A percentile compares a stretch with the other conserved stretches of the same genome.
These are phyloP conservation scores for Colossoma macropomum DNA, from an alignment of 2,113 vertebrate genomes.

Conservation along the genomic window DNA sequence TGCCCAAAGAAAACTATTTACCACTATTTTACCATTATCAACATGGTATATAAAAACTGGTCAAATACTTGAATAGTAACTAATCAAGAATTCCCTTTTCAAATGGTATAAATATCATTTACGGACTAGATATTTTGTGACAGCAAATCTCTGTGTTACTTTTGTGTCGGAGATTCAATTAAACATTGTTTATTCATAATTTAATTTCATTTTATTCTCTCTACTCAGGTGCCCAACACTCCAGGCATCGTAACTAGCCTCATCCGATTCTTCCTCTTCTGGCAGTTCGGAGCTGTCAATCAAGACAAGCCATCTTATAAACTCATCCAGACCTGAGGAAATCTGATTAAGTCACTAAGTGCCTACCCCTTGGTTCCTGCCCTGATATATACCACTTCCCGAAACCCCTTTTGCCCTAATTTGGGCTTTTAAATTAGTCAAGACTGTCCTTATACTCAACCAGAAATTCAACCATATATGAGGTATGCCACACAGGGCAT, in stretches of 20 bases:
- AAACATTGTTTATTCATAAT: background rate
- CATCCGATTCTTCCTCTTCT: constrained; percentile 88
- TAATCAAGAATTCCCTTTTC: no score
- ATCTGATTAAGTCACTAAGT: constrained; percentile 26
- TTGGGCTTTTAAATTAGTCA: background rate
- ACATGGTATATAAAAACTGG: no score
- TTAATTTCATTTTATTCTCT: background rate
- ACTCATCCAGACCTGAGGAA: constrained; percentile 75
- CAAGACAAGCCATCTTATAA: constrained; percentile 72
- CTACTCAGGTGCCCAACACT: constrained; percentile 85
- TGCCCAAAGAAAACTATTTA: no score
- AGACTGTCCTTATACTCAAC: background rate
- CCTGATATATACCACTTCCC: background rate
- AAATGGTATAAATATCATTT: no score
- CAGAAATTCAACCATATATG: background rate
- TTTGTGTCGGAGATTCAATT: background rate
- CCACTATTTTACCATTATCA: no score
- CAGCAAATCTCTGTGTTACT: no score
- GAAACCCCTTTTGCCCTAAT: background rate
- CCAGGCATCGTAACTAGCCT: constrained; percentile 90
- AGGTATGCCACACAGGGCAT: background rate
- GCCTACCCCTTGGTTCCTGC: constrained; percentile 8
- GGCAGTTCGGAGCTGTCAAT: constrained; percentile 70
- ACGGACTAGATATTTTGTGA: no score
- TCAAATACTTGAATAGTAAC: no score